Base-by-base conservation (phyloP, 1,140 invertebrate species). In the Nymphalis io region DNA sequence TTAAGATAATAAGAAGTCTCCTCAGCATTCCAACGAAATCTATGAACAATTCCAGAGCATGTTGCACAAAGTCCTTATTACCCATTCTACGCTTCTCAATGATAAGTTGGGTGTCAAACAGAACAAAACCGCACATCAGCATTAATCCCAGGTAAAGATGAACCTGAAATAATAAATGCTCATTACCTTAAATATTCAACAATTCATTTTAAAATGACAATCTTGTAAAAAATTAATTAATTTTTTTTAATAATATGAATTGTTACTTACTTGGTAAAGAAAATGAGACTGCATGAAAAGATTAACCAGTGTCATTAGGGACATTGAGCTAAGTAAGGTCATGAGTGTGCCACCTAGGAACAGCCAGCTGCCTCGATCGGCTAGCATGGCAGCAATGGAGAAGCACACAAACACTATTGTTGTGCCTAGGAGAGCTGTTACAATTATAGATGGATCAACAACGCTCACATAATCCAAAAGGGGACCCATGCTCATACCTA, bases 31-130 rank as follows among this genome's bases (percentile, higher is more conserved):
- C 95, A 84, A 98, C 93, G 76, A 99, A 96, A 85, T 99, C 98
- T 82, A 98, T 95, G 92, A 99, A 99, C 18, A 99, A 92, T 84
- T 98, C 96, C 67, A 98, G 92, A 11, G 97, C 95, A 90, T 99
- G 97, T 85, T 95, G 94, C 60, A 99, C 95, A 85, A 97, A 99
- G 91, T 99, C 98, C 82, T 95, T 97, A 92, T 95, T 98, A 57
- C 98, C 98, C 82, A 94, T 93, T 62, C 96, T 94, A 75, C 95
- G 94, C 88, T 99, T 99, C 85, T 99, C 98, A 73, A 99, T 96
- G 73, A 99, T 99, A 60, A 98, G 91, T 90, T 99, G 98, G 11
- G 98, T 99, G 84, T 99, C 98, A 82, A 97, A 99, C 33, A 99
- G 93, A 21, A 99, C 95, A 89, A 99, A 99, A 55, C 95, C 97